Evolutionary conservation across 2,113 vertebrate genomes (phyloP), one percentile per base, ranked within the genome.

Genomic region (Phoenicopterus ruber): DNA sequence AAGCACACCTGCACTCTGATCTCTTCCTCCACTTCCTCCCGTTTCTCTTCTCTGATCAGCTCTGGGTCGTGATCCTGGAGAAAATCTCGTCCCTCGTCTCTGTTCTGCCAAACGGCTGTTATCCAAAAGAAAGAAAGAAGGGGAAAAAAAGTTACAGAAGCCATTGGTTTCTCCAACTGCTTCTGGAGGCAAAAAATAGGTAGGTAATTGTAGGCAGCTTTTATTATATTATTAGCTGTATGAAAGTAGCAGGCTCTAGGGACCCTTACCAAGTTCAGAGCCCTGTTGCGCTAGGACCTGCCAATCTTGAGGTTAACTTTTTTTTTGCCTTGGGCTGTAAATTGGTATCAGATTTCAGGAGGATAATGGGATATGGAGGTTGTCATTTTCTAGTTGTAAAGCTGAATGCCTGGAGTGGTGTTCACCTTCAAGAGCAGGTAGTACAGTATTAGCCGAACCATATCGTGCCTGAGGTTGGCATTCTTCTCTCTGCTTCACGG

Each of bases 21-120:
- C 97, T 99, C 99, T 4, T 96, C 82, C 94, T 99, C 98, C 49
- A 99, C 94, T 88, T 99, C 99, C 80, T 97, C 93, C 66, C 98
- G 96, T 34, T 98, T 98, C 91, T 97, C 97, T 66, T 98, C 97
- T 88, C 98, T 98, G 95, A 99, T 98, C 91, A 99, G 52, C 94
- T 99, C 98, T 0, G 95, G 96, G 84, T 99, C 98, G 7, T 98
- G 98, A 77, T 95, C 96, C 90, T 99, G 98, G 67, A 86, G 66
- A 90, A 99, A 98, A 93, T 99, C 98, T 93, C 93, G 94, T 19
- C 57, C 81, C 58, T 99, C 89, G 3, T 98, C 98, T 94, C 97
- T 98, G 40, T 98, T 97, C 97, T 98, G 96, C 99, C 99, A 99
- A 69, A 98, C 9, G 13, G 95, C 99, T 99, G 79, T 70, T 85